Percentiles rank a stretch among this genome's conserved stretches.
phyloP scores from a whole-genome alignment of 2,888 invertebrate species.

The Pyrgus malvae region DNA sequence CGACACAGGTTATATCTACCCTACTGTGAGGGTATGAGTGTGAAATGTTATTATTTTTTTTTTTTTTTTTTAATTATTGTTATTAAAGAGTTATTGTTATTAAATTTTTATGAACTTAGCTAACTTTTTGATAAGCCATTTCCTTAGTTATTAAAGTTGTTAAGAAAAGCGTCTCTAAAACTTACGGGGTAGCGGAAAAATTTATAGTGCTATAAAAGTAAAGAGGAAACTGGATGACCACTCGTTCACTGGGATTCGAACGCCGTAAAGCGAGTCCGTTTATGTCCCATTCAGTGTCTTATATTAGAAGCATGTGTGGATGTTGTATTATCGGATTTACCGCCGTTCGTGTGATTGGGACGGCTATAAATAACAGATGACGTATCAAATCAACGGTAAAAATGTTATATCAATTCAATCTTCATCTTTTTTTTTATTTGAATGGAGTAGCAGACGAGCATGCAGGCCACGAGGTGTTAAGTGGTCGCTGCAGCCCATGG shows the following conservation, averaged over 20 bases:
- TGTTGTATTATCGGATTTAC: conserved; percentile 11
- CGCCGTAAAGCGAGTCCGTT: conserved; percentile 17
- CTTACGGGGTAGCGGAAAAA: neutral
- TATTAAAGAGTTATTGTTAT: no score
- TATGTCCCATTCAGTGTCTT: conserved; percentile 19
- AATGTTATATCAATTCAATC: no score
- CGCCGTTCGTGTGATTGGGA: neutral
- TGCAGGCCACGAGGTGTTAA: no score
- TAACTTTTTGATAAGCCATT: neutral
- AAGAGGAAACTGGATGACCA: conserved; percentile 8
- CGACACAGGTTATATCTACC: no score
- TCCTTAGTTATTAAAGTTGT: neutral
- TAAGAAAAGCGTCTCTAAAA: neutral
- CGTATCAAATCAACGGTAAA: no score
- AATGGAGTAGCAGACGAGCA: no score
- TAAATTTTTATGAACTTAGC: no score
- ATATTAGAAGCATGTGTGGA: conserved; percentile 10
- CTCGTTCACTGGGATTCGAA: conserved; percentile 10
- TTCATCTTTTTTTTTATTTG: no score
- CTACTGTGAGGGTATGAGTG: no score
- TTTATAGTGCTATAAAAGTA: conserved; percentile 15
- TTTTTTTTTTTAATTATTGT: no score
- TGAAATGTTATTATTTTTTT: no score
- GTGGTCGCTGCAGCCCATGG: no score
- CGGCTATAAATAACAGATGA: neutral